Base-by-base conservation (phyloP, 1,140 invertebrate species). In the Himalopsyche phryganea region DNA sequence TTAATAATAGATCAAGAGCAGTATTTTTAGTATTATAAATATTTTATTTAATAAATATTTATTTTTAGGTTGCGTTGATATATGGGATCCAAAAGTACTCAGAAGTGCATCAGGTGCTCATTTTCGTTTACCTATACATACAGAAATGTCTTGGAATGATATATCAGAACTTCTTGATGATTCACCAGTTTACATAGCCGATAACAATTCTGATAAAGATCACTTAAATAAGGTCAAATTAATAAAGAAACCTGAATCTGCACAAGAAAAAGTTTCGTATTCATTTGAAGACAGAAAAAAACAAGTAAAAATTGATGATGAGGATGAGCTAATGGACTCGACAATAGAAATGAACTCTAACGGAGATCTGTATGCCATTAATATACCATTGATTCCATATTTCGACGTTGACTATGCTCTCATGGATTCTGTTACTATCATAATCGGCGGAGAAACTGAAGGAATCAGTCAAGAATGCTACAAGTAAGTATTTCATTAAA, bases 381-480 rank as follows among this genome's bases (percentile, higher is more conserved):
- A 65, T 46, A 54, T 89, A 47, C 82, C 84, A 7, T 63, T 84
- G 38, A 49, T 83, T 18, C 81, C 85, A 32, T 91, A 90, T 73
- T 85, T 83, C 71, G 66, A 74, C 33, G 66, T 85, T 6, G 70
- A 86, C 66, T 88, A 81, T 71, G 68, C 73, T 19, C 63, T 69
- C 33, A 70, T 70, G 4, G 67, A 79, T 41, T 75, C 80, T 56
- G 72, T 83, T 13, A 80, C 85, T 19, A 67, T 96, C 1, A 78
- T 96, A 32, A 78, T 96, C 65, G 91, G 92, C 17, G 91, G 92
- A n/a, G 94, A 96, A 77, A 93, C 90, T 13, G 81, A 89, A 71
- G 91, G 93, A 0, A 75, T 96, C 3, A 91, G 88, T 78, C 62
- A 79, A 35, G 79, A 87, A 50, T 83, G 74, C 54, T 78, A 77